phyloP scores from a whole-genome alignment of 2,888 invertebrate species.

The Ganaspis brasiliensis region DNA sequence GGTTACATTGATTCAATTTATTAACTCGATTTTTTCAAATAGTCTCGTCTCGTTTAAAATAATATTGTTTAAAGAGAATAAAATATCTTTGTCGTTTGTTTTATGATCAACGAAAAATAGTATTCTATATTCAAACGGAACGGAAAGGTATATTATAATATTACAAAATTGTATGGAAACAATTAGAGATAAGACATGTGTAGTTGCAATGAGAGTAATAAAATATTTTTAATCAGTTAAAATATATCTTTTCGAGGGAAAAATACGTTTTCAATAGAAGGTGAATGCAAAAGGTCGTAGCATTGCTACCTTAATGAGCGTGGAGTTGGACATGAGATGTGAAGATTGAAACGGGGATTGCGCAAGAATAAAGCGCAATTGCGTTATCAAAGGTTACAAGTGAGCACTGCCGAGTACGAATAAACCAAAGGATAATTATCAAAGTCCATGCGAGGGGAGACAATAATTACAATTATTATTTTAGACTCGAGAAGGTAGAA shows the following conservation, averaged over 20 bases:
- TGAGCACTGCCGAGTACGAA: conserved; percentile 62
- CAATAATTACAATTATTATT: conserved; percentile 79
- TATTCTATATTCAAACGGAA: too few relatives aligned
- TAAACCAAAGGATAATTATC: conserved; percentile 76
- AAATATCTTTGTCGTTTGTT: too few relatives aligned
- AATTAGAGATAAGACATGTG: too few relatives aligned
- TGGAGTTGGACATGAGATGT: conserved; percentile 27
- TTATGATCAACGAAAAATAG: too few relatives aligned
- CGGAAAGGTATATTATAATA: too few relatives aligned
- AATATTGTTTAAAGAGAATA: too few relatives aligned
- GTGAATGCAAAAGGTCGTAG: conserved; percentile 37
- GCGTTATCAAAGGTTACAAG: conserved; percentile 41
- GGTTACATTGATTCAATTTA: too few relatives aligned
- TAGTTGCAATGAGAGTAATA: too few relatives aligned
- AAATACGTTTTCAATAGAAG: conserved; percentile 19
- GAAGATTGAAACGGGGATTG: conserved; percentile 25
- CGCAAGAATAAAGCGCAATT: conserved; percentile 34
- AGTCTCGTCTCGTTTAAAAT: too few relatives aligned
- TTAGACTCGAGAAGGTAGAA: conserved; percentile 75
- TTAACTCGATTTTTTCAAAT: too few relatives aligned
- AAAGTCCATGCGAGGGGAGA: conserved; percentile 76
- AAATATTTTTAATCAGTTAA: too few relatives aligned
- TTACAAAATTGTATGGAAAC: too few relatives aligned
- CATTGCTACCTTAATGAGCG: conserved; percentile 30
- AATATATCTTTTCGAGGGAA: neutral